Evolutionary conservation across 2,797 vertebrate species (phyloP).

Genomic region (Tangara arthus): DNA sequence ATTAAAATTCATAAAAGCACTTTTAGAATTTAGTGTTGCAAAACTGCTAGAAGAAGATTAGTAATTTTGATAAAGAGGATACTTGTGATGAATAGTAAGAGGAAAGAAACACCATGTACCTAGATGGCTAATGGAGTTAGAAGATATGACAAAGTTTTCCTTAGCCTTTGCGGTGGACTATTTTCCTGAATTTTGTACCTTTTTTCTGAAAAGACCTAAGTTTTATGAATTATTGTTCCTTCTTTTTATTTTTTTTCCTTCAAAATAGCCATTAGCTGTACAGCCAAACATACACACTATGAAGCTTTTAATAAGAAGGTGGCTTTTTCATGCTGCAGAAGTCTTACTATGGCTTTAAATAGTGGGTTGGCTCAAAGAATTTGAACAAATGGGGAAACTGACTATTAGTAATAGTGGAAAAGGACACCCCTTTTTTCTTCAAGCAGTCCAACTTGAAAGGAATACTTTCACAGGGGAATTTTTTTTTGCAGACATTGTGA

Average conservation of each 20-base stretch:
- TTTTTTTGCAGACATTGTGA: background rate
- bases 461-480: background rate
- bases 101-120: background rate
- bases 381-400: background rate
- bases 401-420: background rate
- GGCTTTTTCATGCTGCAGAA: background rate
- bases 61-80: background rate
- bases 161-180: background rate
- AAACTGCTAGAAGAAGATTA: background rate
- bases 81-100: background rate
- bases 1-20: background rate
- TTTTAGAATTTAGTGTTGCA: background rate
- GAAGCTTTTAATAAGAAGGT: background rate
- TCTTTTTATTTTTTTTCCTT: background rate
- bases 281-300: background rate
- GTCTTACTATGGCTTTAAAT: background rate
- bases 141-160: background rate
- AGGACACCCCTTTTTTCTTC: background rate
- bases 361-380: background rate
- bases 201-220: background rate
- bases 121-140: background rate
- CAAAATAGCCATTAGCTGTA: background rate
- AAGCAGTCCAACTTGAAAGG: background rate
- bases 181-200: background rate
- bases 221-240: background rate